Conservation (phyloP, 2,888 invertebrate species). For the Cantharis rufa region DNA sequence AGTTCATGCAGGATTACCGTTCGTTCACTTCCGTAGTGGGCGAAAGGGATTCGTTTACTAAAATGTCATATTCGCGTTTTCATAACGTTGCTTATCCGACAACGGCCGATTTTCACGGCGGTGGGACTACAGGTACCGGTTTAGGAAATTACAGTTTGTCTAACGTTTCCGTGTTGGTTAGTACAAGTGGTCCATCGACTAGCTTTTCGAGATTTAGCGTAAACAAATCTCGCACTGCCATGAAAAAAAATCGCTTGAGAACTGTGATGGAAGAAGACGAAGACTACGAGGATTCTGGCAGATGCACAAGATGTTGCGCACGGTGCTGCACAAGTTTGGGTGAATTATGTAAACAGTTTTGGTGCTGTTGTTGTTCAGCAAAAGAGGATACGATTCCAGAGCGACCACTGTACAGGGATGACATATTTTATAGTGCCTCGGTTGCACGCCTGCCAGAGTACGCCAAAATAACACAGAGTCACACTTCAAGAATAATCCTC, state of each 20-base stretch:
- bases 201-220: not conserved
- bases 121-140: not conserved
- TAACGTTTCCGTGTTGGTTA: not conserved
- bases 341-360: not conserved
- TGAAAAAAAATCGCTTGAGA: conserved; percentile 9
- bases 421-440: conserved; percentile 68
- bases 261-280: conserved; percentile 34
- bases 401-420: conserved; percentile 68
- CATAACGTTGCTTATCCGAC: conserved; percentile 33
- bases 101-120: conserved; percentile 26
- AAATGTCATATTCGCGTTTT: conserved; percentile 9
- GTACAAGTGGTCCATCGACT: not conserved
- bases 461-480: not conserved
- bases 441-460: conserved; percentile 14
- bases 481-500: not conserved
- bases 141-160: not conserved
- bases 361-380: conserved; percentile 17
- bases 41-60: not conserved
- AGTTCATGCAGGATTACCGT: not conserved
- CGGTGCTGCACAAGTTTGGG: conserved; percentile 17
- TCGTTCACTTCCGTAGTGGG: not conserved
- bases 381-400: not conserved
- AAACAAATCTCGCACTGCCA: not conserved
- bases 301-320: not conserved
- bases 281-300: conserved; percentile 1